These are phyloP conservation scores for Psittacara wagleri DNA, from an alignment of 2,113 vertebrate species.

Conservation along the genomic window DNA sequence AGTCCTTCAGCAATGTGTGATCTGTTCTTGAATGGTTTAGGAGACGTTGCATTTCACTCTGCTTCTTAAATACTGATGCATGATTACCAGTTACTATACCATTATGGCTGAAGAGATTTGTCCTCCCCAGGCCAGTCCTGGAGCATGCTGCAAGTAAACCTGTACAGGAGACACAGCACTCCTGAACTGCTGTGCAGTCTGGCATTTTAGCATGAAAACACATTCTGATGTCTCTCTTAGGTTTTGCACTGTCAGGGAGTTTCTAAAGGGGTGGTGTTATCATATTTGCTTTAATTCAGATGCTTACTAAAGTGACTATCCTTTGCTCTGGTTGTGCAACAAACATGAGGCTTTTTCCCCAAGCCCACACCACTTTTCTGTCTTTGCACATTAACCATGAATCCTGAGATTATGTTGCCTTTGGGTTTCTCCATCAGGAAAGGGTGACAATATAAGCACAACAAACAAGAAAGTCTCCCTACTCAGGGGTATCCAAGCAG, in stretches of 20 bases:
- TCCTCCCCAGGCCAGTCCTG: not conserved
- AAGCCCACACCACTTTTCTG: not conserved
- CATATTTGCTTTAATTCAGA: constrained; percentile 1
- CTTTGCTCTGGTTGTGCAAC: not conserved
- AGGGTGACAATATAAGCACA: not conserved
- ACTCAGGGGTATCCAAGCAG: not conserved
- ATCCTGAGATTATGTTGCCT: not conserved
- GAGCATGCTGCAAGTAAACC: not conserved
- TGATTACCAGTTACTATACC: not conserved
- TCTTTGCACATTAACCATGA: not conserved
- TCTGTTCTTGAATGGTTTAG: not conserved
- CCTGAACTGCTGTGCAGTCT: not conserved
- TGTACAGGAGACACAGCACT: not conserved
- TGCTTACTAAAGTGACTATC: not conserved
- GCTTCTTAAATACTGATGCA: not conserved
- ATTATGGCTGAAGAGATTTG: not conserved
- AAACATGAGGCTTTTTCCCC: not conserved
- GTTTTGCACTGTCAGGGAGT: not conserved
- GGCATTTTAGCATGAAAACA: not conserved
- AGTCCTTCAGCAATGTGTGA: not conserved
- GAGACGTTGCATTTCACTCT: not conserved
- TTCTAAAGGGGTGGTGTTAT: not conserved
- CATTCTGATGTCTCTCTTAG: not conserved
- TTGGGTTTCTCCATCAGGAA: constrained; percentile 11
- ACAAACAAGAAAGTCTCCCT: not conserved